Percentiles rank a stretch among this genome's conserved stretches.
These are phyloP conservation scores for Cydia strobilella DNA, from an alignment of 1,140 invertebrate species.

Conservation along the genomic window DNA sequence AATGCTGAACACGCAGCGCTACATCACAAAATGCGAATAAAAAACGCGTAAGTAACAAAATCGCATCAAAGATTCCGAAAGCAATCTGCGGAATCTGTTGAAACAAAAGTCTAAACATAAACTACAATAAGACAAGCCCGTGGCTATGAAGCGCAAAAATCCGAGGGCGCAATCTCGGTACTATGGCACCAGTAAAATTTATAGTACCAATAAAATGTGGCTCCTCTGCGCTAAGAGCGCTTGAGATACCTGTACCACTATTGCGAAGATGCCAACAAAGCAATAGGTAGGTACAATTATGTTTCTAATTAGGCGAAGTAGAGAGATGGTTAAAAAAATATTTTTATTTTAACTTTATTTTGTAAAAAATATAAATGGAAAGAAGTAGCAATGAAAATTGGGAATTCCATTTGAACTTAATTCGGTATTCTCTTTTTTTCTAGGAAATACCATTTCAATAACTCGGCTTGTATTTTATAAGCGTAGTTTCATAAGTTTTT, in stretches of 20 bases:
- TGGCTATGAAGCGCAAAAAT: slow-evolving; percentile 36
- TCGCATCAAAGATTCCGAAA: slow-evolving; percentile 16
- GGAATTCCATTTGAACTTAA: no score
- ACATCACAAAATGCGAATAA: neutral
- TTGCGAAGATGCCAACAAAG: no score
- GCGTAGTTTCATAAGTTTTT: no score
- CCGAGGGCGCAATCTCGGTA: slow-evolving; percentile 34
- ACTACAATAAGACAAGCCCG: slow-evolving; percentile 33
- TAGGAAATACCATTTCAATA: no score
- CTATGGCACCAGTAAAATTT: slow-evolving; percentile 36
- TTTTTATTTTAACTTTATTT: no score
- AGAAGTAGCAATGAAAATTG: no score
- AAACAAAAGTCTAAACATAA: slow-evolving; percentile 33
- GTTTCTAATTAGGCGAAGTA: no score
- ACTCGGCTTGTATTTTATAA: no score
- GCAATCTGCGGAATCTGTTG: slow-evolving; percentile 2
- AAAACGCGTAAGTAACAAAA: slow-evolving; percentile 13
- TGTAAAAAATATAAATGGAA: no score
- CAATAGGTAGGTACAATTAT: no score
- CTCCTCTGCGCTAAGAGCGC: slow-evolving; percentile 32
- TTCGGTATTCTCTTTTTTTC: no score
- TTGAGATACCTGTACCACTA: neutral
- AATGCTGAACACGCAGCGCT: neutral
- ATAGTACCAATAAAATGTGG: slow-evolving; percentile 36
- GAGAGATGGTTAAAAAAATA: no score